These are phyloP conservation scores for Dascillus cervinus DNA, from an alignment of 2,888 invertebrate genomes.

Conservation along the genomic window DNA sequence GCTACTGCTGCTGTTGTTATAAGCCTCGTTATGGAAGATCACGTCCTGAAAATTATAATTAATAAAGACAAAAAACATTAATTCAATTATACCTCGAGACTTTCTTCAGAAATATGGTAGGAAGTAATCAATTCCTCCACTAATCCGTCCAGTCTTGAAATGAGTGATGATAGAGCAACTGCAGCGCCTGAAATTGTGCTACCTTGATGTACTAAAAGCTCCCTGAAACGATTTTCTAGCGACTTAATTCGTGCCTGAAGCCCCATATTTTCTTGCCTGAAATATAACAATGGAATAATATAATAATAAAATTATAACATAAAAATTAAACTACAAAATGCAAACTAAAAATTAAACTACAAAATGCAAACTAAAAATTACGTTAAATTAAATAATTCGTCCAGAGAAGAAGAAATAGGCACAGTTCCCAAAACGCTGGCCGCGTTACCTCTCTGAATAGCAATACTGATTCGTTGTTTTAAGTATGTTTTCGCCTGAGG, in stretches of 20 bases:
- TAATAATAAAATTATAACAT: no score
- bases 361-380: no score
- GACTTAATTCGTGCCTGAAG: conserved; percentile 57
- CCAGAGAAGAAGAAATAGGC: no score
- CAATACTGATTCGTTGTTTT: no score
- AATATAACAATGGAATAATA: conserved; percentile 13
- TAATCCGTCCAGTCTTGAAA: conserved; percentile 60
- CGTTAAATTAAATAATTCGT: no score
- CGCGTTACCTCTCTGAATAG: no score
- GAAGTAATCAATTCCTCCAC: conserved; percentile 65
- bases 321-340: no score
- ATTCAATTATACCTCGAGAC: conserved; percentile 56
- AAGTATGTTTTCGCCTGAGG: no score
- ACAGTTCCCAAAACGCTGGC: not conserved
- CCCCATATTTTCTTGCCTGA: conserved; percentile 58
- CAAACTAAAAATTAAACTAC: no score
- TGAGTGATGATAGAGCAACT: conserved; percentile 60
- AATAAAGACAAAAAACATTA: not conserved
- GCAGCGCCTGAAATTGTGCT: conserved; percentile 63
- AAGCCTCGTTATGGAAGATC: conserved; percentile 72
- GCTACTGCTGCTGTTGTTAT: conserved; percentile 65
- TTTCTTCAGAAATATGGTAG: conserved; percentile 67
- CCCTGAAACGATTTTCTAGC: conserved; percentile 55
- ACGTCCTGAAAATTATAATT: conserved; percentile 49
- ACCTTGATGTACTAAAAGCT: conserved; percentile 59